Evolutionary conservation across 1,140 invertebrate genomes (phyloP), one percentile per base, ranked within the genome.

Genomic region (Leptestheria dahalacensis): DNA sequence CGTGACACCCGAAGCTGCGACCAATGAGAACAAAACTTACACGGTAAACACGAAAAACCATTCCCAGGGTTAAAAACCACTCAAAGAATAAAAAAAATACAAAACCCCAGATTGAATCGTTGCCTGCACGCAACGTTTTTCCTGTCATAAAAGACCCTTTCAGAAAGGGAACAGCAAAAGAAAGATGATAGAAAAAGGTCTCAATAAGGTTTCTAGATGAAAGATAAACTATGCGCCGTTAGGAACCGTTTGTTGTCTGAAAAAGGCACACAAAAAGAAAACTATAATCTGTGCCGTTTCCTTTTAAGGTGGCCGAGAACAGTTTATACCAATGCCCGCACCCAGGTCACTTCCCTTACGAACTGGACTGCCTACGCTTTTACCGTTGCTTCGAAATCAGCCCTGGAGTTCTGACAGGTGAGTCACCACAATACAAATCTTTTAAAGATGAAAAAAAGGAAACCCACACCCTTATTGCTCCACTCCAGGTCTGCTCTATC

Each of bases 341-440:
- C 15, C 77, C 78, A 65, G 87, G 86, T 33, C 79, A 83, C 64
- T 83, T 80, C 67, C 78, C 83, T 11, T 75, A 75, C 56, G 75
- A 79, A 57, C 73, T 71, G 33, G 73, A 78, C 67, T 84, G 82
- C 60, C 75, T 79, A 51, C 75, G 77, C 1, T 88, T 88, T 68
- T 75, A 85, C 53, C 88, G 85, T 70, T 91, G 87, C 68, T 72
- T 72, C 62, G 74, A 72, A 66, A 6, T 65, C 67, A 58, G 69
- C 75, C 48, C 70, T 48, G 68, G 72, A 29, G 75, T 68, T 55
- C 71, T 88, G 62, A 76, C 81, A 67, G 86, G 63, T 66, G 57
- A 59, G 47, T 15, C 28, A 9, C 29, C 12, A 21, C 10, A 3
- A 26, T 20, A n/a, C 48, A 29, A 49, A 53, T 15, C 28, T 4